phyloP scores from a whole-genome alignment of 2,113 vertebrate genomes.

The Ornithorhynchus anatinus region DNA sequence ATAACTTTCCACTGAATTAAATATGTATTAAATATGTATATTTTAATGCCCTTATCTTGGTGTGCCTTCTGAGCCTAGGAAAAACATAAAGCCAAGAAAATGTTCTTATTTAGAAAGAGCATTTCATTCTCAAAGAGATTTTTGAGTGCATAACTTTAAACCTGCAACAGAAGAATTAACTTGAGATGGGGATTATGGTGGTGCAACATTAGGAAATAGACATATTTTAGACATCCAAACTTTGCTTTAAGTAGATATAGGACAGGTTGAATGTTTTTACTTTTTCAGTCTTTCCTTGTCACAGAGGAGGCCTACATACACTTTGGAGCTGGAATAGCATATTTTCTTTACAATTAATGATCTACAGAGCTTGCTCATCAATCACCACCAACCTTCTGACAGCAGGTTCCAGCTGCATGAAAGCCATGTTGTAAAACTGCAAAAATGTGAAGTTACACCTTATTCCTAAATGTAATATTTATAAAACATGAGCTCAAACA shows the following conservation, averaged over 20 bases:
- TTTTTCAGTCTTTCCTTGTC: constrained; percentile 15
- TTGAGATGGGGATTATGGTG: constrained; percentile 21
- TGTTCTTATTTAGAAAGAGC: constrained; percentile 52
- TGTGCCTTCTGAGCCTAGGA: constrained; percentile 67
- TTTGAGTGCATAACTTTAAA: constrained; percentile 61
- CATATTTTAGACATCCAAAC: constrained; percentile 29
- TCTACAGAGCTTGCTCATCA: no score
- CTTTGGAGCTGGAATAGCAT: no score
- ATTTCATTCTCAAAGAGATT: constrained; percentile 57
- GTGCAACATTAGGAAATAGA: constrained; percentile 33
- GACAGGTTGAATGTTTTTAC: background rate
- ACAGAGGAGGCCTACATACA: no score
- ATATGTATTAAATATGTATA: no score
- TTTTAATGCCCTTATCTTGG: constrained; percentile 68
- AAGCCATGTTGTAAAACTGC: no score
- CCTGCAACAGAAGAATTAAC: constrained; percentile 27
- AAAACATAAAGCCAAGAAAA: constrained; percentile 22
- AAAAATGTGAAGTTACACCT: no score
- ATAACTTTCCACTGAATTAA: constrained; percentile 45
- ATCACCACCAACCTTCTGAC: no score
- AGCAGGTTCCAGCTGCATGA: no score
- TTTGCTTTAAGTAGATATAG: constrained; percentile 25
- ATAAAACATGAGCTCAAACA: no score
- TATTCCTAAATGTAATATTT: no score
- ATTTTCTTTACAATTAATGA: no score